Evolutionary conservation across 2,797 vertebrate genomes (phyloP).

Genomic region (Acrossocheilus fasciatus): DNA sequence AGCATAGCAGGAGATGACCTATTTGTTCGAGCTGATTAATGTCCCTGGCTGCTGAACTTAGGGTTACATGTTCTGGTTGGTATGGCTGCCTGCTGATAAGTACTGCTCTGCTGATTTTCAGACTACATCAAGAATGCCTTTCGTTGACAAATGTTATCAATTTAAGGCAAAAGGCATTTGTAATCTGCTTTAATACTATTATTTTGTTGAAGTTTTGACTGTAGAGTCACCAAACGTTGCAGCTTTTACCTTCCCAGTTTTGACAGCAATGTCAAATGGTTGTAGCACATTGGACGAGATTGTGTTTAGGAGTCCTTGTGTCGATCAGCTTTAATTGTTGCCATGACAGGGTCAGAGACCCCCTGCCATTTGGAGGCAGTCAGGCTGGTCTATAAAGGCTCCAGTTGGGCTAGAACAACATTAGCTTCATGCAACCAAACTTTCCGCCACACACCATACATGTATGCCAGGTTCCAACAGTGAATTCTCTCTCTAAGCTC

Average conservation of each 20-base stretch:
- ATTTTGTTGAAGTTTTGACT: slow-evolving; percentile 31
- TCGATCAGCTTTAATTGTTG: slow-evolving; percentile 55
- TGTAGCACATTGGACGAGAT: slow-evolving; percentile 39
- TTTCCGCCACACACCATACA: slow-evolving; percentile 27
- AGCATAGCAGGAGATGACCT: slow-evolving; percentile 57
- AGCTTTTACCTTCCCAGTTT: slow-evolving; percentile 19
- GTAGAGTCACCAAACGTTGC: slow-evolving; percentile 31
- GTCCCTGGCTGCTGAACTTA: slow-evolving; percentile 47
- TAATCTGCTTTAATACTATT: slow-evolving; percentile 35
- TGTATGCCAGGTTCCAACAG: slow-evolving; percentile 39
- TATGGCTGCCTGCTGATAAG: slow-evolving; percentile 55
- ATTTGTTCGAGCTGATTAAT: slow-evolving; percentile 69
- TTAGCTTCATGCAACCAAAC: slow-evolving; percentile 57
- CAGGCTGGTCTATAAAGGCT: slow-evolving; percentile 62
- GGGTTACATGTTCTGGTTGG: slow-evolving; percentile 47
- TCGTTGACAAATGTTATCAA: slow-evolving; percentile 35
- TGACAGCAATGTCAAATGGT: slow-evolving; percentile 47
- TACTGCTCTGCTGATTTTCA: slow-evolving; percentile 45
- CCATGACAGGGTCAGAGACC: slow-evolving; percentile 51
- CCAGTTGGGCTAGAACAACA: slow-evolving; percentile 72
- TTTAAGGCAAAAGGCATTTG: slow-evolving; percentile 23
- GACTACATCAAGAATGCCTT: slow-evolving; percentile 25
- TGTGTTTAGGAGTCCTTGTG: slow-evolving; percentile 22
- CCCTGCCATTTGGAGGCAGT: slow-evolving; percentile 59
- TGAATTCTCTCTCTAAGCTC: slow-evolving; percentile 30